Percentiles rank a stretch among this genome's conserved stretches.
These are phyloP conservation scores for Homarus americanus DNA, from an alignment of 1,140 invertebrate species.

Conservation along the genomic window DNA sequence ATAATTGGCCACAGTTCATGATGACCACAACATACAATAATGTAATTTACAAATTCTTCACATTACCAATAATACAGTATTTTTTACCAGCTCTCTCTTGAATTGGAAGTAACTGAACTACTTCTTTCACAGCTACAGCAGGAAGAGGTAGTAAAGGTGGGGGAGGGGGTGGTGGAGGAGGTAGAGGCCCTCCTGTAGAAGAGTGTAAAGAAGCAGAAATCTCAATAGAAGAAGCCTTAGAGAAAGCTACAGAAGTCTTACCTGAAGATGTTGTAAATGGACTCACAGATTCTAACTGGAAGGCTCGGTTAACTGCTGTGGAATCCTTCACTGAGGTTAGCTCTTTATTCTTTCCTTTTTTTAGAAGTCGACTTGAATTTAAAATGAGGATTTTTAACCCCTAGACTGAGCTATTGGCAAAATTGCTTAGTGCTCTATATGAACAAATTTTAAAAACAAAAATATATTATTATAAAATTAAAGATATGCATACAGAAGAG, in stretches of 20 bases:
- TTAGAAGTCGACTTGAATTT: too few relatives aligned
- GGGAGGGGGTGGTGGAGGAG: slow-evolving; percentile 44
- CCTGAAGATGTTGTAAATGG: slow-evolving; percentile 83
- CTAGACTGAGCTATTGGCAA: too few relatives aligned
- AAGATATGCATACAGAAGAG: too few relatives aligned
- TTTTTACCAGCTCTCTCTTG: too few relatives aligned
- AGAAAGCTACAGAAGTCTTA: slow-evolving; percentile 83
- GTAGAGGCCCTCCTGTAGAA: slow-evolving; percentile 61
- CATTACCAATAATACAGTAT: too few relatives aligned
- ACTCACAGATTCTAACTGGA: slow-evolving; percentile 90
- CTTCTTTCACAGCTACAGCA: not conserved
- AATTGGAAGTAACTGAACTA: not conserved
- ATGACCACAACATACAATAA: too few relatives aligned
- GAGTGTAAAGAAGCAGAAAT: slow-evolving; percentile 78
- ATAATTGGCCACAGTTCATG: too few relatives aligned
- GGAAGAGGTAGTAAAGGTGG: slow-evolving; percentile 52
- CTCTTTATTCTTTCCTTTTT: not conserved
- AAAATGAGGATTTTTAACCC: too few relatives aligned
- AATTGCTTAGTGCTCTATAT: too few relatives aligned
- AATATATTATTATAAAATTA: too few relatives aligned
- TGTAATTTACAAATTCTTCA: too few relatives aligned
- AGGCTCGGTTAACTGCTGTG: slow-evolving; percentile 87
- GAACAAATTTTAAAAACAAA: too few relatives aligned
- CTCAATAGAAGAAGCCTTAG: slow-evolving; percentile 85
- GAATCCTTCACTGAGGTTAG: slow-evolving; percentile 79